Evolutionary conservation across 2,113 vertebrate species (phyloP), one percentile per base, ranked within the genome.

Genomic region (Sus scrofa): DNA sequence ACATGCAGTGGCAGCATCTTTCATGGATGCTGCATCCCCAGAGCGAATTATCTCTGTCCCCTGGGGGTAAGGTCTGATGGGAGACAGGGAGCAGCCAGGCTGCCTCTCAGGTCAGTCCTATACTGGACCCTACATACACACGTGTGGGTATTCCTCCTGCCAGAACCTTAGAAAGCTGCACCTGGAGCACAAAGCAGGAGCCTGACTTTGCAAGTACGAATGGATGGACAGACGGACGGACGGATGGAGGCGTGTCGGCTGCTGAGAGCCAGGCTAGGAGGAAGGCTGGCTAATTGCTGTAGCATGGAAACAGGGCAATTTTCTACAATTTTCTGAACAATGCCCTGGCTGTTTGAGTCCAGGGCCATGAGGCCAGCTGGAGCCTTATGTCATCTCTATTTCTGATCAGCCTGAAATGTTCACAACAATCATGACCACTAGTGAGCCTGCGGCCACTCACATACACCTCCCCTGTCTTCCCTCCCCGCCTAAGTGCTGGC

Each of bases 321-420:
- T 97, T 96, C 84, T 86, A 62, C 85, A 93, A 54, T 97, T 98
- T 98, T 79, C 93, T 96, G 73, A 96, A 97, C 97, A 95, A 96
- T 96, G 87, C 22, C 91, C 93, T 85, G 83, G 34, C 60, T 52
- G 75, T 96, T 65, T 96, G 84, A 90, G 12, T 58, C 81, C 95
- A 89, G 96, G 98, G 95, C 97, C 73, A 96, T 78, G 84, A 65
- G 70, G 67, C 39, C 62, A 50, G 77, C 94, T 96, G 92, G 81
- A 96, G 89, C 93, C 77, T 96, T 71, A 86, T 97, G 89, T 92
- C 95, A 97, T 97, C 44, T 91, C 79, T 81, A 77, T 77, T 85
- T 98, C 94, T 97, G 95, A 97, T 97, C 83, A 91, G 96, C 73
- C 94, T 58, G 60, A 75, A 83, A 94, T 97, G 96, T 98, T 97